Conservation (phyloP, 2,797 vertebrate genomes). For the Jordanella pulchra region DNA sequence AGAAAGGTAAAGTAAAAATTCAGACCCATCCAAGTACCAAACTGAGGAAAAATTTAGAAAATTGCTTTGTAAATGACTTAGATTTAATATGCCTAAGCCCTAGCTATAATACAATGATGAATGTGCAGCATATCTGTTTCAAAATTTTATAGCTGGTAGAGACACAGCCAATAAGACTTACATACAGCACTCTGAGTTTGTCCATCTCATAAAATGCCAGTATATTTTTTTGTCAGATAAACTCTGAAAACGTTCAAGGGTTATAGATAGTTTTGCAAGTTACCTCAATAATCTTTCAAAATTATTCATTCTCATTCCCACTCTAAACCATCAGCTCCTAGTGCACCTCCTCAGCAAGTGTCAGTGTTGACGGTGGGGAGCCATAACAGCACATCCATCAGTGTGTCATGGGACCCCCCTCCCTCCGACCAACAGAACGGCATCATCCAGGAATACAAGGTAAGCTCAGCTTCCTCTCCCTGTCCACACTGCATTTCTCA, state of each 20-base stretch:
- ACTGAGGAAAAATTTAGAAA: too few relatives aligned
- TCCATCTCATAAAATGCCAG: not conserved
- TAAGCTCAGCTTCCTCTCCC: conserved; percentile 48
- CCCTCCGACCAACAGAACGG: conserved; percentile 95
- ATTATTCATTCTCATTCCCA: not conserved
- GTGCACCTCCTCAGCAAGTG: conserved; percentile 96
- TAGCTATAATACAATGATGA: not conserved
- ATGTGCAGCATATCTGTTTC: too few relatives aligned
- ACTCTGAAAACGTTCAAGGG: not conserved
- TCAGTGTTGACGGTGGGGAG: conserved; percentile 92
- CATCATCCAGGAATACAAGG: conserved; percentile 98
- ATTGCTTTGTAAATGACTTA: too few relatives aligned
- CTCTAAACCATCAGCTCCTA: conserved; percentile 83
- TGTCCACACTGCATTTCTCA: conserved; percentile 35
- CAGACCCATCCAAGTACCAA: too few relatives aligned
- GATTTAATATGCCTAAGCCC: too few relatives aligned
- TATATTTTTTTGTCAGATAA: not conserved
- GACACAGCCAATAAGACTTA: too few relatives aligned
- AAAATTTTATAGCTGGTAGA: too few relatives aligned
- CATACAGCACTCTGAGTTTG: not conserved
- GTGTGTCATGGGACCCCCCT: conserved; percentile 98
- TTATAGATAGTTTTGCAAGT: not conserved
- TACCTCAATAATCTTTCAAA: not conserved
- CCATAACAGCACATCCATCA: conserved; percentile 97
- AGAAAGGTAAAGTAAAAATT: too few relatives aligned